phyloP scores from a whole-genome alignment of 2,888 invertebrate genomes.

The Julus scandinavius region DNA sequence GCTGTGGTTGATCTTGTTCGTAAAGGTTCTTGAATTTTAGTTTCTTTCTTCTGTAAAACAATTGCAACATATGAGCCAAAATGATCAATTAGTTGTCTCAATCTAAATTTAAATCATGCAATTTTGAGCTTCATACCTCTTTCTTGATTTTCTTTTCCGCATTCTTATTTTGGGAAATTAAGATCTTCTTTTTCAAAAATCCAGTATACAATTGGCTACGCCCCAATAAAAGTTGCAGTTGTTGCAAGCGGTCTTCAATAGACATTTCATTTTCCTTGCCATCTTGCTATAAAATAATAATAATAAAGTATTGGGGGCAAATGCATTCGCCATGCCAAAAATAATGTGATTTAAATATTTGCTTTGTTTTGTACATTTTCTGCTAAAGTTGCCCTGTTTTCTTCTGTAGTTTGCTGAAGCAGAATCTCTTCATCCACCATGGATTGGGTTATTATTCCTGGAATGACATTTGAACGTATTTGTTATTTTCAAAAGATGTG shows the following conservation, averaged over 20 bases:
- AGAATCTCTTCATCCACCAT: not conserved
- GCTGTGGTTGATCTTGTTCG: not conserved
- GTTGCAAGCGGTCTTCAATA: not conserved
- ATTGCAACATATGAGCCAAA: not conserved
- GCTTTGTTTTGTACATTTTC: not conserved
- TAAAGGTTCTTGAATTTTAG: not conserved
- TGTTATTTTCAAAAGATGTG: too few species aligned
- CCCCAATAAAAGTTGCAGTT: slow-evolving; percentile 32
- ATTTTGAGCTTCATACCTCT: not conserved
- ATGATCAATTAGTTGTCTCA: not conserved
- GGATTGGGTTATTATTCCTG: not conserved
- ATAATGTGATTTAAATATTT: not conserved
- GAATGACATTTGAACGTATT: not conserved
- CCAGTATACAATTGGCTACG: slow-evolving; percentile 50
- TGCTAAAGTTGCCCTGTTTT: not conserved
- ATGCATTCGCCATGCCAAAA: too few species aligned
- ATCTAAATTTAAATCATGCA: too few species aligned
- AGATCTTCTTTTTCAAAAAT: slow-evolving; percentile 38
- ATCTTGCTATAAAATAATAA: not conserved
- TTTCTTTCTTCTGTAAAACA: not conserved
- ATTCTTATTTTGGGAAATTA: not conserved
- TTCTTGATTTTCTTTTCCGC: not conserved
- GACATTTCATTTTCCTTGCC: not conserved
- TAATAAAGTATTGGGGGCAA: too few species aligned
- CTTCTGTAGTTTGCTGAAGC: not conserved